Evolutionary conservation across 2,113 vertebrate genomes (phyloP), one percentile per base, ranked within the genome.

Genomic region (Zootoca vivipara): DNA sequence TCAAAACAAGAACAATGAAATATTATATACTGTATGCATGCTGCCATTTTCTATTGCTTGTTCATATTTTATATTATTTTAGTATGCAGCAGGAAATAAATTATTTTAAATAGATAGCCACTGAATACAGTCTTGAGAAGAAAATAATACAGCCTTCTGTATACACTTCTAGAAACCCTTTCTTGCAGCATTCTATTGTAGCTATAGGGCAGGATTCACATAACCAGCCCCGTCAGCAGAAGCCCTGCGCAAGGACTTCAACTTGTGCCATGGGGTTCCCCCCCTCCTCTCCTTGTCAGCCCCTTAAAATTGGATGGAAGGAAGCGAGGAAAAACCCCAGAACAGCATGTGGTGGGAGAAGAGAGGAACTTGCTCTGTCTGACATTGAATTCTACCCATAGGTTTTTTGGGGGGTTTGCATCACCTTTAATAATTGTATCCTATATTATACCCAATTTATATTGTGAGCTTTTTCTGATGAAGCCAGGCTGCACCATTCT

Each of bases 381-480:
- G 9, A 52, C 10, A 52, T 10, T 52, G 2, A 52, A 52, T 52
- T 52, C 46, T 9, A 52, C 46, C 46, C 46, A 2, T 12, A 52
- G 46, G 46, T 12, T 52, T 52, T 52, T 12, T n/a, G n/a, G n/a
- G 38, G 46, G 46, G 7, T 6, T 89, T 74, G 87, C 75, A 30
- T 58, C 15, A 83, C n/a, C 86, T 90, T 72, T 89, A 10, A 62
- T 90, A 73, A 38, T 89, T 12, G 0, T 40, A 69, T 40, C 70
- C 15, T 80, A 26, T 89, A 16, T 90, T 88, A 81, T 24, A 9
- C 89, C 82, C 64, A 28, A 78, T 20, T 69, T 26, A 22, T 28
- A 72, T 38, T 87, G 3, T 69, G 69, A 82, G 7, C 40, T 4
- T 24, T 35, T 58, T 58, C 26, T 58, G 42, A 4, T 83, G 13